Evolutionary conservation across 2,888 invertebrate genomes (phyloP), one percentile per base, ranked within the genome.

Genomic region (Caenorhabditis sp.): DNA sequence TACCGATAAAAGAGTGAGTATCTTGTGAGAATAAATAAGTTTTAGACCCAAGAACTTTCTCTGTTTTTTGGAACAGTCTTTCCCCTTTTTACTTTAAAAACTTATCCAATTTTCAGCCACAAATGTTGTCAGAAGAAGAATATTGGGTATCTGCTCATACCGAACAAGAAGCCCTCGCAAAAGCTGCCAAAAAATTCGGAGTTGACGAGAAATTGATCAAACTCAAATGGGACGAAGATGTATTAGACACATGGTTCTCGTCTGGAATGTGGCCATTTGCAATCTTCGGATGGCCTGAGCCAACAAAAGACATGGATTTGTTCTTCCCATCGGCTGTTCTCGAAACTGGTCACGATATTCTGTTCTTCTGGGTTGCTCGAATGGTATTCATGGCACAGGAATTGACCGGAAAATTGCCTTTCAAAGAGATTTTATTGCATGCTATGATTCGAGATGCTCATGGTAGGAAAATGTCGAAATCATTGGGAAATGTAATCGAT

Each of bases 291-390:
- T 99, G 99, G 99, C 97, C 97, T 0, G 93, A 96, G 50, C 65
- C 89, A 84, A 87, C 87, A 5, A 66, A 63, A 20, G 80, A 80
- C 56, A 57, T 80, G 62, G 65, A 70, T 20, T 92, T 92, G 0
- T 95, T 94, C 90, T 99, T 95, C 90, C 99, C 99, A 0, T 93
- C 94, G 0, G 92, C 93, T 0, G 89, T 99, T 56, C 90, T 99
- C 82, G 99, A 99, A 90, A 87, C 87, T 21, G 85, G 99, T 0
- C 95, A 97, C 88, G 99, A 91, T 82, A 99, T 99, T 85, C 89
- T 99, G 58, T 99, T 99, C 91, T 99, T 99, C 90, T 99, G 99
- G 99, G 99, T 99, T 4, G 97, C 97, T 0, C 91, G 97, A 73
- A 99, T 99, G 99, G 97, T 97, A 0, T 97, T 99, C 92, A 92